A percentile compares a stretch with the other conserved stretches of the same genome.
These are phyloP conservation scores for Wasmannia auropunctata DNA, from an alignment of 1,140 invertebrate genomes.

Conservation along the genomic window DNA sequence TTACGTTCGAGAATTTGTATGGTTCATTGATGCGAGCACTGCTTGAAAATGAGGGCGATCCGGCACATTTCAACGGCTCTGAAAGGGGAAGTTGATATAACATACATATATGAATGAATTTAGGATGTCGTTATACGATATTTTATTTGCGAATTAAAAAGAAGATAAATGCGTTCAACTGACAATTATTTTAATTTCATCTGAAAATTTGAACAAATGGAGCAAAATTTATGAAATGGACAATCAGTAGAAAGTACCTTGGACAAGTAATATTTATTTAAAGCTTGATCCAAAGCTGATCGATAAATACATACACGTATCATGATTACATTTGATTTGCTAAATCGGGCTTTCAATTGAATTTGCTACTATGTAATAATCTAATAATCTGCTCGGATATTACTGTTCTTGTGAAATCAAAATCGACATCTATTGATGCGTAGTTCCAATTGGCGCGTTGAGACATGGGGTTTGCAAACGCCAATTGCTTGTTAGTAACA, in stretches of 20 bases:
- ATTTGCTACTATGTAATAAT: conserved; percentile 12
- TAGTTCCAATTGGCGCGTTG: conserved; percentile 18
- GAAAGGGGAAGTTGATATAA: conserved; percentile 16
- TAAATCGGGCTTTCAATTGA: conserved; percentile 37
- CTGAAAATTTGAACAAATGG: conserved; percentile 30
- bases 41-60: neutral
- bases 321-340: conserved; percentile 38
- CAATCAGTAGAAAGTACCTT: neutral
- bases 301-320: neutral
- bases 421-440: conserved; percentile 32
- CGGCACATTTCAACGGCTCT: neutral
- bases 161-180: neutral
- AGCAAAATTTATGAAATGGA: neutral
- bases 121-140: neutral
- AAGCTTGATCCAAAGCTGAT: neutral
- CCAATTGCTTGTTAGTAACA: conserved; percentile 61
- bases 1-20: conserved; percentile 31
- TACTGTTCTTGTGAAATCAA: conserved; percentile 59
- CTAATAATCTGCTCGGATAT: conserved; percentile 19
- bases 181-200: neutral
- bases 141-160: neutral
- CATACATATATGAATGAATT: conserved; percentile 15
- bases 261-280: neutral
- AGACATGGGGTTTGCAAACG: conserved; percentile 6
- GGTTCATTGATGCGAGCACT: conserved; percentile 26